phyloP scores from a whole-genome alignment of 2,113 vertebrate species.

The Brachyistius frenatus region DNA sequence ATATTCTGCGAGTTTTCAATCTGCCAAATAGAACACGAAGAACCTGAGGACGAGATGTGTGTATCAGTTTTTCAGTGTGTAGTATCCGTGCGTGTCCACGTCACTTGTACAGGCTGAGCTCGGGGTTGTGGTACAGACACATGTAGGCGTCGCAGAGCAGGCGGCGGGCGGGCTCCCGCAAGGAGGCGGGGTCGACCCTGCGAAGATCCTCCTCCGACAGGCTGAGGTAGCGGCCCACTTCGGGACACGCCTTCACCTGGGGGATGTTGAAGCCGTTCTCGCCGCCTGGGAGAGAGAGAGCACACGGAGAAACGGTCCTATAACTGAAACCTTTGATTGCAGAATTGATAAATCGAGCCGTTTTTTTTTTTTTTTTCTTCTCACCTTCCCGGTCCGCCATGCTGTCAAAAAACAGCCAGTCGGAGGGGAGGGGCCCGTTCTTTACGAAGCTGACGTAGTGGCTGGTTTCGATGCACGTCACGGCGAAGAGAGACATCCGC shows the following conservation, averaged over 20 bases:
- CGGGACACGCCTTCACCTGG: conserved; percentile 84
- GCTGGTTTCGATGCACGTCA: conserved; percentile 90
- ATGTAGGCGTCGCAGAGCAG: conserved; percentile 89
- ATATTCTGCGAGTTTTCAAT: not conserved
- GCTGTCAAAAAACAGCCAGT: conserved; percentile 91
- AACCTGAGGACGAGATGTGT: not conserved
- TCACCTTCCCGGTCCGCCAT: conserved; percentile 90
- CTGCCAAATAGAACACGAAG: not conserved
- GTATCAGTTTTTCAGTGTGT: not conserved
- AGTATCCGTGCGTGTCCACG: not conserved
- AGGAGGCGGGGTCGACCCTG: conserved; percentile 73
- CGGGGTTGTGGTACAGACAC: conserved; percentile 89
- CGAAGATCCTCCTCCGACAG: conserved; percentile 81
- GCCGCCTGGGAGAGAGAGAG: conserved; percentile 78
- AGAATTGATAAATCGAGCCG: not conserved
- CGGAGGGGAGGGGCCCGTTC: conserved; percentile 72
- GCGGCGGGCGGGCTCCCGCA: conserved; percentile 79
- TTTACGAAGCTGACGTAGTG: conserved; percentile 89
- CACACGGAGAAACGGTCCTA: not conserved
- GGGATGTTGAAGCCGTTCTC: conserved; percentile 90
- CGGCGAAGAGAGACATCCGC: conserved; percentile 84
- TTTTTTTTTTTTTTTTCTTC: not conserved
- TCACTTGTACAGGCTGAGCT: conserved; percentile 88
- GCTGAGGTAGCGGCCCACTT: conserved; percentile 85
- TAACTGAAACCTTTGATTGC: not conserved